Percentiles rank a stretch among this genome's conserved stretches.
phyloP scores from a whole-genome alignment of 2,113 vertebrate species.

The Pteropus alecto region DNA sequence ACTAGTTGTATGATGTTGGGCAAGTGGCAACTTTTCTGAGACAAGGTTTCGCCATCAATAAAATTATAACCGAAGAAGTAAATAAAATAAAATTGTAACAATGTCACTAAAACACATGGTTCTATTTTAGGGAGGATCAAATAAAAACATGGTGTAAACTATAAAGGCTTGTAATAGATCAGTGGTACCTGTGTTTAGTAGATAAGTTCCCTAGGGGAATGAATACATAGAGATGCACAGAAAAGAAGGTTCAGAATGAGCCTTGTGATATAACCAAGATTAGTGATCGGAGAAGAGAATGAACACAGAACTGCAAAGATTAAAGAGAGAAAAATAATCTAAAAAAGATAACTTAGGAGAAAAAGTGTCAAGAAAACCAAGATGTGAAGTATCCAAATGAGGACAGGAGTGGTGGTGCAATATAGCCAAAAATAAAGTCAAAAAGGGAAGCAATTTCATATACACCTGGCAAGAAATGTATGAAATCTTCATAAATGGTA shows the following conservation, averaged over 20 bases:
- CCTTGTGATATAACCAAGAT: background rate
- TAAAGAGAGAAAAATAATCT: background rate
- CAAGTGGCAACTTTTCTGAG: background rate
- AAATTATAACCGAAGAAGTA: background rate
- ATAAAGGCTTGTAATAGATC: background rate
- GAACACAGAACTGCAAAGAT: background rate
- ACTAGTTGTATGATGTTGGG: background rate
- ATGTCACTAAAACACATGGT: background rate
- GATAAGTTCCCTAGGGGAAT: background rate
- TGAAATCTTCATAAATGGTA: background rate
- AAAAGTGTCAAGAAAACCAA: background rate
- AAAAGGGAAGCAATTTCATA: background rate
- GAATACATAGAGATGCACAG: background rate
- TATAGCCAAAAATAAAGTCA: background rate
- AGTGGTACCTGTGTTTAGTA: background rate
- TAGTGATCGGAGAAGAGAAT: background rate
- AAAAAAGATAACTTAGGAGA: background rate
- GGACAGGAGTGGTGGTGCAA: background rate
- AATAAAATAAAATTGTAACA: background rate
- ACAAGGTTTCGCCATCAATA: background rate
- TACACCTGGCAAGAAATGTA: background rate
- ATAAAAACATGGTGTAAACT: background rate
- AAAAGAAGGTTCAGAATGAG: background rate
- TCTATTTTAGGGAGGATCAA: background rate
- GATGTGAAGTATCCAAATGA: background rate